These are phyloP conservation scores for Taenaris catops DNA, from an alignment of 2,888 invertebrate species.

Conservation along the genomic window DNA sequence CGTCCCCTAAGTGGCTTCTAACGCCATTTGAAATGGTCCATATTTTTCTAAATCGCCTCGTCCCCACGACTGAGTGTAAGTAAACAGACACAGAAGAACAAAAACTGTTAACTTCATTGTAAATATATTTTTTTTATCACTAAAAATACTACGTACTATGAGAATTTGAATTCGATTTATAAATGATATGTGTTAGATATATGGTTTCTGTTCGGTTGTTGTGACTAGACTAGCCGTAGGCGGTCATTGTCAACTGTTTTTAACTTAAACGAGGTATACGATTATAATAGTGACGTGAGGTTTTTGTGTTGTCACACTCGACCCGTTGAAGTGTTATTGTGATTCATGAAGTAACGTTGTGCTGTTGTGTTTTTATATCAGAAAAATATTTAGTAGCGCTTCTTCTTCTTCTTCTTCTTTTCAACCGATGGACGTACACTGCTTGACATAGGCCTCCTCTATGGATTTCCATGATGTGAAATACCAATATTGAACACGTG, in stretches of 20 bases:
- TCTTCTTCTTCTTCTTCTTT: too few relatives aligned
- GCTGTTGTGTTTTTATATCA: background rate
- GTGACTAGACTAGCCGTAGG: constrained; percentile 4
- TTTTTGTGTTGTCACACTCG: constrained; percentile 2
- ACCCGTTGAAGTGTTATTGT: background rate
- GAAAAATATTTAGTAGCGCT: too few relatives aligned
- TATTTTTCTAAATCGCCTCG: constrained; percentile 55
- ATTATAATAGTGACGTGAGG: constrained; percentile 14
- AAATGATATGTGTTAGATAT: too few relatives aligned
- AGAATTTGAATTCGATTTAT: too few relatives aligned
- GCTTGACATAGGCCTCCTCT: too few relatives aligned
- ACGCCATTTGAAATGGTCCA: constrained; percentile 53
- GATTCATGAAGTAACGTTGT: constrained; percentile 6
- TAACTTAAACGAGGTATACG: constrained; percentile 17
- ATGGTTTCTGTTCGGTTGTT: background rate
- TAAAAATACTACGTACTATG: too few relatives aligned
- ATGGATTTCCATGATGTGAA: too few relatives aligned
- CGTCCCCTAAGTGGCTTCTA: too few relatives aligned
- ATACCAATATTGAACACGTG: too few relatives aligned
- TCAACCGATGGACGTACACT: too few relatives aligned
- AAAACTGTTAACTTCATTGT: constrained; percentile 16
- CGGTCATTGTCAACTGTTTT: constrained; percentile 15
- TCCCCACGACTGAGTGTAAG: constrained; percentile 30
- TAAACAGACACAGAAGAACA: constrained; percentile 19
- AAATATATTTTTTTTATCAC: constrained; percentile 2